These are phyloP conservation scores for Siniperca scherzeri DNA, from an alignment of 2,797 vertebrate genomes.

Conservation along the genomic window DNA sequence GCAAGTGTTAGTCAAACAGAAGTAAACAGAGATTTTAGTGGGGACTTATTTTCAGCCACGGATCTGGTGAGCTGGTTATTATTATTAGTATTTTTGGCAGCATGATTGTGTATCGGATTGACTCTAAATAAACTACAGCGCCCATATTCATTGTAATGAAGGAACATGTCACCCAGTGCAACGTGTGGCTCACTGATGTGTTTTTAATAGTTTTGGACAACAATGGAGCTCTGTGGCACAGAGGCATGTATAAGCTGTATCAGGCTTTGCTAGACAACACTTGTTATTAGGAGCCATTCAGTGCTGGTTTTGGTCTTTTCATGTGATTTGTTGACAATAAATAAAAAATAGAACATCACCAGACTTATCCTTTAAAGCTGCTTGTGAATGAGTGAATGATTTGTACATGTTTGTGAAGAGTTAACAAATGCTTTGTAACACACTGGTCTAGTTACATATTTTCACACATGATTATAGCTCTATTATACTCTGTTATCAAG, in stretches of 20 bases:
- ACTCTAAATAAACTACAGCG: slow-evolving; percentile 4
- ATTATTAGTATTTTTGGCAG: slow-evolving; percentile 2
- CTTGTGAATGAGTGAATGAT: background rate
- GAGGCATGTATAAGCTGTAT: background rate
- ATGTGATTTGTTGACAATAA: background rate
- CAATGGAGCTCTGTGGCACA: slow-evolving; percentile 2
- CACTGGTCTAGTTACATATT: background rate
- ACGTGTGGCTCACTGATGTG: background rate
- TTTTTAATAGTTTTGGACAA: slow-evolving; percentile 17
- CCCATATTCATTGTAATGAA: slow-evolving; percentile 7
- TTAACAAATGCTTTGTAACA: background rate
- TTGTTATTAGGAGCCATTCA: slow-evolving; percentile 1
- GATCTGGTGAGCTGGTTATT: background rate
- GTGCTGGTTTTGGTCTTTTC: background rate
- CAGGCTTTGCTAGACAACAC: background rate
- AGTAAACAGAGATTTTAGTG: background rate
- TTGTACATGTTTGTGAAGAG: background rate
- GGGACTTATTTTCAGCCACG: background rate
- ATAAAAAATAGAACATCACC: background rate
- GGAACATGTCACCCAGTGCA: background rate
- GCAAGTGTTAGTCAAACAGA: slow-evolving; percentile 4
- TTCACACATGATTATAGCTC: background rate
- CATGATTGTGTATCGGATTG: slow-evolving; percentile 10
- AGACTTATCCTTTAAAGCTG: background rate
- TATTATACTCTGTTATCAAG: background rate